Conservation (phyloP, 2,797 vertebrate species). For the Sparus aurata region DNA sequence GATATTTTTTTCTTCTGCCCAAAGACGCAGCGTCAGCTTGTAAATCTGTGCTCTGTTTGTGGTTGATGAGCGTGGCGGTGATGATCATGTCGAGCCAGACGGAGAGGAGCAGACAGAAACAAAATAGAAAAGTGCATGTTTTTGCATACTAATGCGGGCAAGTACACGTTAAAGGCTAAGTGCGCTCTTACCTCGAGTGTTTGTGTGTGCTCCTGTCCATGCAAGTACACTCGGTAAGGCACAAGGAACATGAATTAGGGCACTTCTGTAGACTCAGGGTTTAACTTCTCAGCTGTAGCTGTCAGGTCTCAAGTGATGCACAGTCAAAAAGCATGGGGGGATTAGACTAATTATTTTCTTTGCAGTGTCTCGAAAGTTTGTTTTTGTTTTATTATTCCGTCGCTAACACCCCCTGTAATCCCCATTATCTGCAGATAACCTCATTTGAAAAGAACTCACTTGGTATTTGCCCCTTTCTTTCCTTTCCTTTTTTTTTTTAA, state of each 20-base stretch:
- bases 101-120: slow-evolving; percentile 13
- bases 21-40: background rate
- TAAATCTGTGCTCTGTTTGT: slow-evolving; percentile 39
- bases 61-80: slow-evolving; percentile 46
- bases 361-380: slow-evolving; percentile 61
- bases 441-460: slow-evolving; percentile 64
- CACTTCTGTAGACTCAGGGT: slow-evolving; percentile 38
- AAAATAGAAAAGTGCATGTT: slow-evolving; percentile 17
- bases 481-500: background rate
- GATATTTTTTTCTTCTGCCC: background rate
- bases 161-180: slow-evolving; percentile 19
- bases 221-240: slow-evolving; percentile 17
- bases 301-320: slow-evolving; percentile 66
- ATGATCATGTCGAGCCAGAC: slow-evolving; percentile 25
- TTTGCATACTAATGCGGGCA: slow-evolving; percentile 44
- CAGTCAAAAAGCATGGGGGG: slow-evolving; percentile 61
- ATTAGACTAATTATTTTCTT: slow-evolving; percentile 78
- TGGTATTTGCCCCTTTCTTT: slow-evolving; percentile 17
- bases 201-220: slow-evolving; percentile 11
- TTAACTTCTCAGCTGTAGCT: slow-evolving; percentile 45
- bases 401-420: slow-evolving; percentile 68
- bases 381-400: slow-evolving; percentile 77
- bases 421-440: slow-evolving; percentile 73
- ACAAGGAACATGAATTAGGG: slow-evolving; percentile 14
- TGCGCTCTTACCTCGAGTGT: slow-evolving; percentile 46